Evolutionary conservation across 2,888 invertebrate species (phyloP).

Genomic region (Pinctada fucata): DNA sequence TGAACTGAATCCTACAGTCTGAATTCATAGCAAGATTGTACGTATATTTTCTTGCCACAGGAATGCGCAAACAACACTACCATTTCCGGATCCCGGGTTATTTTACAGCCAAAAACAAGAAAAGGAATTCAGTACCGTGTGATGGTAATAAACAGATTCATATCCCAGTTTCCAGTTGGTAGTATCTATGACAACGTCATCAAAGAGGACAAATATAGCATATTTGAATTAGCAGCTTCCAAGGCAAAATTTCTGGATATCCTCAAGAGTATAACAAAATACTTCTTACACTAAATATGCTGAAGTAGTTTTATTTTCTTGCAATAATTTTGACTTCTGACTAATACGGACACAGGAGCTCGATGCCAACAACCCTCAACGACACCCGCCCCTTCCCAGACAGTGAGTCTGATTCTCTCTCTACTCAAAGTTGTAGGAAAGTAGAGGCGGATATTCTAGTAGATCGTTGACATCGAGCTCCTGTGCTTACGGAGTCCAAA

Average conservation of each 20-base stretch:
- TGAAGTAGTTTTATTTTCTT: too few relatives aligned
- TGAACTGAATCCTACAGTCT: too few relatives aligned
- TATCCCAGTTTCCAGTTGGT: constrained; percentile 5
- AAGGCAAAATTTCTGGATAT: constrained; percentile 9
- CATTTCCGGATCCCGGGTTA: background rate
- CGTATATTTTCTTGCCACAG: background rate
- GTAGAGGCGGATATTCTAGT: too few relatives aligned
- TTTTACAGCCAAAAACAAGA: background rate
- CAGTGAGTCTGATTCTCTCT: too few relatives aligned
- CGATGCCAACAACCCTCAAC: too few relatives aligned
- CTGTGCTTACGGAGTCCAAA: too few relatives aligned
- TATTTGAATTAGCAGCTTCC: constrained; percentile 11
- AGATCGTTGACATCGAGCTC: too few relatives aligned
- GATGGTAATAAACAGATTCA: background rate
- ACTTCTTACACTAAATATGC: background rate
- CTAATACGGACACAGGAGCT: too few relatives aligned
- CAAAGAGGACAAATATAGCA: background rate
- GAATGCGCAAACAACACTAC: background rate
- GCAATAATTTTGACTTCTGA: too few relatives aligned
- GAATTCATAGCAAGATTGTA: too few relatives aligned
- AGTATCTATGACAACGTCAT: background rate
- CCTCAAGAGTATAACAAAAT: constrained; percentile 4
- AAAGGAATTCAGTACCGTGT: background rate
- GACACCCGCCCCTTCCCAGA: too few relatives aligned
- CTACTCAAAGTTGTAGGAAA: too few relatives aligned